Percentiles rank a stretch among this genome's conserved stretches.
phyloP scores from a whole-genome alignment of 2,797 vertebrate genomes.

The Scolopax bukidnonensis region DNA sequence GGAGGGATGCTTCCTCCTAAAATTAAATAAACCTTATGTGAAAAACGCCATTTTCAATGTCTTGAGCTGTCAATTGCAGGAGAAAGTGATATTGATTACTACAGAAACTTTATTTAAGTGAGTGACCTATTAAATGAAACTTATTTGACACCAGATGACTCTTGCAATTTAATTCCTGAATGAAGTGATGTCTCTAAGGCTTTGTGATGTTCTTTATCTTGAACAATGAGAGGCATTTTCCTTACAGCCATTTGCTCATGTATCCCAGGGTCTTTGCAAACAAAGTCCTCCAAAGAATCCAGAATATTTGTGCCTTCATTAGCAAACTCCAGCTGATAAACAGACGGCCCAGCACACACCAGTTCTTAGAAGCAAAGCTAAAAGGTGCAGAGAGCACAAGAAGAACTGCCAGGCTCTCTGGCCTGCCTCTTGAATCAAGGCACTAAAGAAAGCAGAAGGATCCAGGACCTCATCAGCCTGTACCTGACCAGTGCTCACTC shows the following conservation, averaged over 20 bases:
- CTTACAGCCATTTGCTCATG: not conserved
- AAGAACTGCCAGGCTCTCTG: not conserved
- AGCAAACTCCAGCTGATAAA: not conserved
- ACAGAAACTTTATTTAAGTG: conserved; percentile 64
- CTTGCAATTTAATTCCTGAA: conserved; percentile 59
- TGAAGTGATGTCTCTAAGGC: conserved; percentile 53
- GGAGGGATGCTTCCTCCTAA: conserved; percentile 12
- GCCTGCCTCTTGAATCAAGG: not conserved
- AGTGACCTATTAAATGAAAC: conserved; percentile 69
- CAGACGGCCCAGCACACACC: not conserved
- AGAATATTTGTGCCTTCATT: not conserved
- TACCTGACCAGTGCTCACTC: fast-evolving
- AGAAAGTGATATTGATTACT: conserved; percentile 73
- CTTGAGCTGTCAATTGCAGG: conserved; percentile 61
- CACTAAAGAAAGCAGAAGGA: not conserved
- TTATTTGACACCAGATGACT: conserved; percentile 63
- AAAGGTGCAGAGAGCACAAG: not conserved
- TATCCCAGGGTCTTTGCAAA: not conserved
- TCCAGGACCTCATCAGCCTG: not conserved
- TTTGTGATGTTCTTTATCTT: conserved; percentile 33
- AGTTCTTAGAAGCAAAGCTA: not conserved
- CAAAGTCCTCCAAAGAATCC: not conserved
- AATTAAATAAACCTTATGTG: conserved; percentile 56
- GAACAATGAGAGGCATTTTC: conserved; percentile 44
- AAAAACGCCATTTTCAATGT: conserved; percentile 61